A percentile compares a stretch with the other conserved stretches of the same genome.
Conservation (phyloP, 2,113 vertebrate species). For the Neolamprologus longior region DNA sequence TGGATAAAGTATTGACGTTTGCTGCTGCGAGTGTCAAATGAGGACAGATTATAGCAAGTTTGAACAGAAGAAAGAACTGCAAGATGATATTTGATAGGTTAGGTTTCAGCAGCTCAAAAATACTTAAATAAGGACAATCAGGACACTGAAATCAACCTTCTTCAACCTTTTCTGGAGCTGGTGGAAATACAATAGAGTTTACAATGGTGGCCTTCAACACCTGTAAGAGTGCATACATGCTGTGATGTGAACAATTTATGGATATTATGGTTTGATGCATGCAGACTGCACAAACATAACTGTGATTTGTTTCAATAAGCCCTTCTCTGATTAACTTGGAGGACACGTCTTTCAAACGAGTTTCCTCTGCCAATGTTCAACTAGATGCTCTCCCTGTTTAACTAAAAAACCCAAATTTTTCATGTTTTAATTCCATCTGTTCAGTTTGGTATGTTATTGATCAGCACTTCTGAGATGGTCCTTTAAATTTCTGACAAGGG, state of each 20-base stretch:
- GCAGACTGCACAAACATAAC: not conserved
- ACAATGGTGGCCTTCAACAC: not conserved
- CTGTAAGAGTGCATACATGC: not conserved
- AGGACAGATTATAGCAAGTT: not conserved
- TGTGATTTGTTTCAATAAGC: not conserved
- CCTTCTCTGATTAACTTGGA: not conserved
- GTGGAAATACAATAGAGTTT: not conserved
- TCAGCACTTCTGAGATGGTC: not conserved
- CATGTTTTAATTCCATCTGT: not conserved
- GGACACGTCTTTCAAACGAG: not conserved
- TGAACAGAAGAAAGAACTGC: not conserved
- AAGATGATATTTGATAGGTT: not conserved
- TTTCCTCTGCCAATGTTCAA: not conserved
- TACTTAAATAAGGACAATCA: not conserved
- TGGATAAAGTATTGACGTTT: not conserved
- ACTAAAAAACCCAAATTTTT: not conserved
- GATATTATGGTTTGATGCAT: not conserved
- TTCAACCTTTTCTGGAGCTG: not conserved
- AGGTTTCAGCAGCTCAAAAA: not conserved
- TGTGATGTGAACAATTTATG: not conserved
- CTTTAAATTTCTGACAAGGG: not conserved
- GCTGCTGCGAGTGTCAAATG: not conserved
- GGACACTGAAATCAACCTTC: not conserved
- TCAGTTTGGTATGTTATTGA: not conserved
- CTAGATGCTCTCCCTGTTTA: not conserved